Evolutionary conservation across 2,113 vertebrate species (phyloP), one percentile per base, ranked within the genome.

Genomic region (Cyphomyrus discorhynchus): DNA sequence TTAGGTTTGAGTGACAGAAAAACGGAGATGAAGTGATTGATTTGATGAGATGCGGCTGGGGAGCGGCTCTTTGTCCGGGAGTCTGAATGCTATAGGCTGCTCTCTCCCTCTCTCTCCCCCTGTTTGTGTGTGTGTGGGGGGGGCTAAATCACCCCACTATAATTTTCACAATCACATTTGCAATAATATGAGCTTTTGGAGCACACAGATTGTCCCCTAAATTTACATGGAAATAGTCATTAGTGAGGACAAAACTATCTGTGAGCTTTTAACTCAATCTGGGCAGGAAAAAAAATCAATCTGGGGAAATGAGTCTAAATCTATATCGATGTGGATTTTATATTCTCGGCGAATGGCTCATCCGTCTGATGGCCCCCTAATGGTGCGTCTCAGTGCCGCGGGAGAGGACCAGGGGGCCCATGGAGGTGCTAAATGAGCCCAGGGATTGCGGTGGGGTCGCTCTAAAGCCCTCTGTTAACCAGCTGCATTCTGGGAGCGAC

Each of bases 161-260:
- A 87, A 80, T 87, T 82, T 74, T 53, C 49, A 39, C 27, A 89
- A 82, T 89, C 88, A 89, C 77, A 88, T 90, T 77, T 90, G 89
- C 89, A 90, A 82, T 80, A 74, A 87, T 87, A 87, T 88, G 13
- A 56, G 85, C 85, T 82, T 82, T 87, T 56, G 77, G 66, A 87
- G 89, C 3, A 74, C 91, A 93, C 91, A 92, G 91, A 92, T 93
- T 93, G 85, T 91, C 92, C 89, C 93, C 92, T 93, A 94, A 94
- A 91, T 93, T 91, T 92, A 93, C 91, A 94, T 90, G 94, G 93
- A 94, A 95, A 94, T 92, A 91, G 91, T 92, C 92, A 94, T 94
- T 93, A 95, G 94, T 92, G 92, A 92, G 88, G 93, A 93, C 94
- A 93, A 93, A 92, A 93, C 93, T 92, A 89, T 89, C 91, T 92